Evolutionary conservation across 2,888 invertebrate species (phyloP).

Genomic region (Lucinisca nassula): DNA sequence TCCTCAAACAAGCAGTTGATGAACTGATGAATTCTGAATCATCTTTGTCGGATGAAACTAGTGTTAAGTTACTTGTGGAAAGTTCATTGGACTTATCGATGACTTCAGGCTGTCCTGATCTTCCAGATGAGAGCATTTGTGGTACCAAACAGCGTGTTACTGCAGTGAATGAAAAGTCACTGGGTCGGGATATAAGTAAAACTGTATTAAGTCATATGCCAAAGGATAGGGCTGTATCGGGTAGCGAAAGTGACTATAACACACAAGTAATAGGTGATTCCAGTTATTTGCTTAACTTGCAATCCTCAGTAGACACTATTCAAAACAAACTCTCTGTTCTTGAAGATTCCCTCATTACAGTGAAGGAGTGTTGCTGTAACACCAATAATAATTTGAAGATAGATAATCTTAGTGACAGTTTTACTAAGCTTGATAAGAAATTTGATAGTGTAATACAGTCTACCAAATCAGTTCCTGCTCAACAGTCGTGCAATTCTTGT

Average conservation of each 20-base stretch:
- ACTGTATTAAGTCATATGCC: neutral
- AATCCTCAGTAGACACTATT: neutral
- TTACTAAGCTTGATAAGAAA: too few relatives aligned
- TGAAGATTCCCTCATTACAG: neutral
- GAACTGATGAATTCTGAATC: neutral
- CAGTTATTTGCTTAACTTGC: neutral
- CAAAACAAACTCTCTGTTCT: neutral
- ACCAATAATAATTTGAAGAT: too few relatives aligned
- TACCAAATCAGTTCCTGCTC: too few relatives aligned
- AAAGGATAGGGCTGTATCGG: neutral
- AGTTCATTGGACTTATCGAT: neutral
- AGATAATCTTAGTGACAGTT: too few relatives aligned
- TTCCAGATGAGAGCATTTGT: neutral
- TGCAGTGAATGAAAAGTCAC: neutral
- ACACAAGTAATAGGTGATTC: neutral
- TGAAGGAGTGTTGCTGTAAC: neutral
- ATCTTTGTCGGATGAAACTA: neutral
- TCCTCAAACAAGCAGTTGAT: neutral
- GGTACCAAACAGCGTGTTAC: neutral
- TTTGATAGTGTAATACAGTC: too few relatives aligned
- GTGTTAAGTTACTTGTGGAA: neutral
- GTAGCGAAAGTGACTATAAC: neutral
- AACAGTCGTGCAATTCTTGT: too few relatives aligned
- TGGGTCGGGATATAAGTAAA: too few relatives aligned
- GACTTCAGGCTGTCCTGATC: neutral